Base-by-base conservation (phyloP, 1,140 invertebrate genomes). In the Drosophila parvula region DNA sequence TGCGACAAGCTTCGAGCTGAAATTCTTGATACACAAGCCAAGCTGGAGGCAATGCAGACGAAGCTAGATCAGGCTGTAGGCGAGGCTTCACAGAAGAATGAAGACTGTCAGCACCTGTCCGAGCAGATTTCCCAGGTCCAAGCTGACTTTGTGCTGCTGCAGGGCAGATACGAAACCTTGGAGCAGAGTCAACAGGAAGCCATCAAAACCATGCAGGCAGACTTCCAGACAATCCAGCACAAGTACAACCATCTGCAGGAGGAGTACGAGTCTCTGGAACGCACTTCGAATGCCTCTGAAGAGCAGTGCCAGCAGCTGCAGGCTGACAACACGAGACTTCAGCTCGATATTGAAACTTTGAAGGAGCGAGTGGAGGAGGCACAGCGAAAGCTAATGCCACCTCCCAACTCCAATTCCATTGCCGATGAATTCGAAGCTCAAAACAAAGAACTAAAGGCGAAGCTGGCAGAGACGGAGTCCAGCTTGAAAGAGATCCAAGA, bases 221-320 rank as follows among this genome's bases (percentile, higher is more conserved):
- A 90, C 5, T 90, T 80, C 38, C 55, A 76, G 7, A 12, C 14
- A 8, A 67, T 89, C 14, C 56, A 75, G 38, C 12, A 28, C 1
- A 90, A 91, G 53, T 85, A 85, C 38, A 8, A 78, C 0, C 40
- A 60, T n/a, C 50, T 91, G 5, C 75, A 85, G 53, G 48, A 61
- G 18, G 64, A 85, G 5, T 89, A 89, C 51, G 69, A 78, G 14
- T 1, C 16, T 1, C 36, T 90, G 14, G 58, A 47, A n/a, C 38
- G 16, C 2, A 55, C 64, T 4, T 58, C 78, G 0, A 45, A 18
- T 0, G 44, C 28, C n/a, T 69, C 51, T 4, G 38, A 55, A 14
- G 40, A 74, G 1, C 47, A 74, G 22, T 53, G 67, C 10, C 14
- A 60, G 22, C 45, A 53, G 11, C 12, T 90, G 34, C 61, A 86